These are phyloP conservation scores for Apus apus DNA, from an alignment of 2,113 vertebrate genomes.

Conservation along the genomic window DNA sequence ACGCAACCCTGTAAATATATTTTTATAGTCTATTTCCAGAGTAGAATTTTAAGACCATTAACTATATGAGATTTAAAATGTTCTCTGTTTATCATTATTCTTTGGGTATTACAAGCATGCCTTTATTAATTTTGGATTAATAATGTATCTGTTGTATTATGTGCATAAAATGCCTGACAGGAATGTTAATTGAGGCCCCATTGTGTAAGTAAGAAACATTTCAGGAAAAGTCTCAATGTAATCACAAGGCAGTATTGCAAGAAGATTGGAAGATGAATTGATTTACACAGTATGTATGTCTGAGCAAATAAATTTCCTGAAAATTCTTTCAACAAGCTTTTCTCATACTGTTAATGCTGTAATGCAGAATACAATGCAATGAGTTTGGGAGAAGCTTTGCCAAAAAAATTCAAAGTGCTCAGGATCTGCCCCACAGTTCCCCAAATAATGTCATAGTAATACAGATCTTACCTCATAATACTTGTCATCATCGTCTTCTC, in stretches of 20 bases:
- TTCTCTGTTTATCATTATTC: slow-evolving; percentile 32
- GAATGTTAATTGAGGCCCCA: neutral
- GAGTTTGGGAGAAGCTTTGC: neutral
- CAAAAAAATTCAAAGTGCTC: neutral
- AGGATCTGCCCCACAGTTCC: neutral
- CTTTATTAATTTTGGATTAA: slow-evolving; percentile 49
- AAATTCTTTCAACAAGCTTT: neutral
- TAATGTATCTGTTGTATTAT: neutral
- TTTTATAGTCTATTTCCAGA: slow-evolving; percentile 48
- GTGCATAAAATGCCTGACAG: neutral
- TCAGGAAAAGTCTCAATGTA: neutral
- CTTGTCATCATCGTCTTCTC: slow-evolving; percentile 57
- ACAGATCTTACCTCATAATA: slow-evolving; percentile 69
- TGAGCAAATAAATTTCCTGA: neutral
- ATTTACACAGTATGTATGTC: neutral
- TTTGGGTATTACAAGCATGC: slow-evolving; percentile 10
- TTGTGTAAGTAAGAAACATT: slow-evolving; percentile 4
- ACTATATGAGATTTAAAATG: slow-evolving; percentile 36
- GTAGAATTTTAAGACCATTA: slow-evolving; percentile 44
- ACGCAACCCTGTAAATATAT: slow-evolving; percentile 6
- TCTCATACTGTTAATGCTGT: neutral
- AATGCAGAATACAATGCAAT: neutral
- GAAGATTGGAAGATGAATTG: slow-evolving; percentile 4
- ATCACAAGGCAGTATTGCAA: neutral
- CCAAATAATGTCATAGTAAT: neutral